phyloP scores from a whole-genome alignment of 2,888 invertebrate species.

The Bombylius discolor region DNA sequence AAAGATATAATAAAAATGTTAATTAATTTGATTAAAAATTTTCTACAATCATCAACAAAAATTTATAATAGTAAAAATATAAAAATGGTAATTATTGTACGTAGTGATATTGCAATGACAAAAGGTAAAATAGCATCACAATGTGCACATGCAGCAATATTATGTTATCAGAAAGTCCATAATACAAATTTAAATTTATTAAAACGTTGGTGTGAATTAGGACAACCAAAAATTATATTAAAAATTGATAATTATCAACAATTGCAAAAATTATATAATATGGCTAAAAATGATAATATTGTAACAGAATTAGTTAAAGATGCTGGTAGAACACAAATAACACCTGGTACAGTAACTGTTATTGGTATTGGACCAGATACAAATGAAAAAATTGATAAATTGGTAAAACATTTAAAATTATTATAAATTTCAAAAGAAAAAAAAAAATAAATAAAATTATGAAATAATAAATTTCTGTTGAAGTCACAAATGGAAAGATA shows the following conservation, averaged over 20 bases:
- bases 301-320: slow-evolving; percentile 48
- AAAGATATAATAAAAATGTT: slow-evolving; percentile 25
- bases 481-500: too few species aligned
- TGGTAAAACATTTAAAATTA: slow-evolving; percentile 52
- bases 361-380: slow-evolving; percentile 62
- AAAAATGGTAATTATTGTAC: slow-evolving; percentile 64
- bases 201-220: slow-evolving; percentile 48
- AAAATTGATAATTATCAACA: slow-evolving; percentile 42
- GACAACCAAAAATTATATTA: slow-evolving; percentile 65
- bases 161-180: slow-evolving; percentile 46
- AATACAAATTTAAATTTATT: slow-evolving; percentile 37
- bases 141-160: slow-evolving; percentile 65
- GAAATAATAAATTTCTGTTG: too few species aligned
- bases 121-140: slow-evolving; percentile 69
- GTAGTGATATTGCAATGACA: slow-evolving; percentile 62
- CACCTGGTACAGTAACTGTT: slow-evolving; percentile 53
- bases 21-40: slow-evolving; percentile 10
- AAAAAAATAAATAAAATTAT: too few species aligned
- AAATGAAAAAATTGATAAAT: slow-evolving; percentile 41
- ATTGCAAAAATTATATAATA: slow-evolving; percentile 39
- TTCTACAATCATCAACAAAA: background rate
- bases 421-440: slow-evolving; percentile 29
- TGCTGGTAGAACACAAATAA: slow-evolving; percentile 60
- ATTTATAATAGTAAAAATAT: slow-evolving; percentile 6
- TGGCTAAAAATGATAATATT: slow-evolving; percentile 41